A percentile compares a stretch with the other conserved stretches of the same genome.
These are phyloP conservation scores for Ceyx melanurus DNA, from an alignment of 2,113 vertebrate genomes.

Conservation along the genomic window DNA sequence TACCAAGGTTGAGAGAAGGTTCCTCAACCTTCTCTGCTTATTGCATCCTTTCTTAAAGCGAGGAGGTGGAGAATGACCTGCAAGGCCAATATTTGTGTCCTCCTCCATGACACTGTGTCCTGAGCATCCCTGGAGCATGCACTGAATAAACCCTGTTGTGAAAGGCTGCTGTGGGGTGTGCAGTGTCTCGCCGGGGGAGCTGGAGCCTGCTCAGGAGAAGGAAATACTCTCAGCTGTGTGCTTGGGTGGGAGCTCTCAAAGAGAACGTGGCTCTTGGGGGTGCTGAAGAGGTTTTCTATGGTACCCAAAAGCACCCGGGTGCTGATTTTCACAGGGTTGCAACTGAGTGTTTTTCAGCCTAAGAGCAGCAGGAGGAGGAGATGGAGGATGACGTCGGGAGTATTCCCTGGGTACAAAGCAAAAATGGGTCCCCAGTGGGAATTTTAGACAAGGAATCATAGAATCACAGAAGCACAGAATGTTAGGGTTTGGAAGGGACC, in stretches of 20 bases:
- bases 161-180: background rate
- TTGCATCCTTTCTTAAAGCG: background rate
- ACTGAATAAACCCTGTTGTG: slow-evolving; percentile 59
- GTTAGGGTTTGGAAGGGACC: too few species aligned
- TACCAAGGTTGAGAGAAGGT: too few species aligned
- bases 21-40: background rate
- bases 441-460: background rate
- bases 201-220: background rate
- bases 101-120: background rate
- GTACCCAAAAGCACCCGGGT: background rate
- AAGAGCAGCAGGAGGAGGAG: background rate
- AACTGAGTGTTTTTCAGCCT: background rate
- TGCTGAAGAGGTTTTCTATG: background rate
- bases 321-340: background rate
- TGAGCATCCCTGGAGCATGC: slow-evolving; percentile 1
- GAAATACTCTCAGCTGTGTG: background rate
- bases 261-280: background rate
- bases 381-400: background rate
- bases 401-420: background rate
- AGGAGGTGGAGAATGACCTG: background rate
- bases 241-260: background rate
- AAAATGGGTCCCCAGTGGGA: background rate
- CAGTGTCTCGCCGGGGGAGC: background rate
- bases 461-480: too few species aligned
- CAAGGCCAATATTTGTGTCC: background rate